Evolutionary conservation across 2,797 vertebrate species (phyloP).

Genomic region (Sebastiscus albofasciatus): DNA sequence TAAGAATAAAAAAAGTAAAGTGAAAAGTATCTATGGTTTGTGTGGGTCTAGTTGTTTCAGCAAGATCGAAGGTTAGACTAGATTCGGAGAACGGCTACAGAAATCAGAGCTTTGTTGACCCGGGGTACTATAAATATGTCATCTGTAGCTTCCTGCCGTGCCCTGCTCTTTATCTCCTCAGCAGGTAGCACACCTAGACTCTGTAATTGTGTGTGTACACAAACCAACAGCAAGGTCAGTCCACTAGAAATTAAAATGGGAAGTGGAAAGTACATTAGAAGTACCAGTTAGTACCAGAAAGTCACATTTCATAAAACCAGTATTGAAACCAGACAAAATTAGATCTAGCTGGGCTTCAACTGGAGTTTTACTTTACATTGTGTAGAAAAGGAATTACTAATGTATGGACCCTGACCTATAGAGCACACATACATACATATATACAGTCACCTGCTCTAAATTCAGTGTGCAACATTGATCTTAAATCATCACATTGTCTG

Average conservation of each 20-base stretch:
- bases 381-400: not conserved
- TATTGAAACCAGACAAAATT: not conserved
- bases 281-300: not conserved
- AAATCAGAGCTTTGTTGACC: slow-evolving; percentile 25
- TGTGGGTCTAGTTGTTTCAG: not conserved
- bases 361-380: not conserved
- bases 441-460: not conserved
- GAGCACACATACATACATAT: not conserved
- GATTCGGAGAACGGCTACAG: not conserved
- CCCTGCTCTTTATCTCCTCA: slow-evolving; percentile 33
- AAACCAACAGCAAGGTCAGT: slow-evolving; percentile 3
- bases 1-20: not conserved
- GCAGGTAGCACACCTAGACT: not conserved
- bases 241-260: not conserved
- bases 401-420: not conserved
- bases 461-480: not conserved
- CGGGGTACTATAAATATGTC: slow-evolving; percentile 50
- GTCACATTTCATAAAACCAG: not conserved
- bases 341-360: not conserved
- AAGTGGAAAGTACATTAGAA: not conserved
- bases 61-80: not conserved
- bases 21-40: not conserved
- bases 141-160: slow-evolving; percentile 3
- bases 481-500: not conserved
- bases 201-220: not conserved